phyloP scores from a whole-genome alignment of 2,888 invertebrate genomes.

The Nomada flava region DNA sequence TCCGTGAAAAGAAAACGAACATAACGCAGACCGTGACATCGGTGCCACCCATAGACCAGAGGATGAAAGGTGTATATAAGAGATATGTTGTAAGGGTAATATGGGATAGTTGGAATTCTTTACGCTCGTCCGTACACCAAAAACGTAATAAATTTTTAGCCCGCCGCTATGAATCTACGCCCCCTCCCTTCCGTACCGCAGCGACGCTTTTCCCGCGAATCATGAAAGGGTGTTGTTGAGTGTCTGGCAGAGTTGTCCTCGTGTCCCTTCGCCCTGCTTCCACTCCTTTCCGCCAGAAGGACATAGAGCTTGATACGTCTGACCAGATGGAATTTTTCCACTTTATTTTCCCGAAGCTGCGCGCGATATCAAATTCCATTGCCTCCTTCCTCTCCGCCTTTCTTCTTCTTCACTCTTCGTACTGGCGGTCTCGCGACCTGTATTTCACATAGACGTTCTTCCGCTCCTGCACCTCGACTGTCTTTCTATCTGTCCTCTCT shows the following conservation, averaged over 20 bases:
- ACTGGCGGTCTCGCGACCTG: constrained; percentile 35
- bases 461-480: constrained; percentile 17
- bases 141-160: constrained; percentile 50
- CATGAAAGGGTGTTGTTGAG: constrained; percentile 54
- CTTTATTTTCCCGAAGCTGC: constrained; percentile 75
- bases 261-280: constrained; percentile 33
- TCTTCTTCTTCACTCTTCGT: constrained; percentile 1
- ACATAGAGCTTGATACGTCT: constrained; percentile 62
- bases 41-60: background rate
- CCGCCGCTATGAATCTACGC: constrained; percentile 45
- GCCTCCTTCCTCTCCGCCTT: constrained; percentile 41
- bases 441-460: constrained; percentile 59
- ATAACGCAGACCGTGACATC: background rate
- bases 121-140: constrained; percentile 31
- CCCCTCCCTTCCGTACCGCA: background rate
- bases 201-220: constrained; percentile 52
- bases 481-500: constrained; percentile 16
- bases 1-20: too few relatives aligned
- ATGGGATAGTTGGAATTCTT: constrained; percentile 23
- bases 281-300: constrained; percentile 25
- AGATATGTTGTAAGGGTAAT: background rate
- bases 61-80: background rate
- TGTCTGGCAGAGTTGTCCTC: constrained; percentile 54
- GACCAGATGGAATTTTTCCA: constrained; percentile 78
- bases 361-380: constrained; percentile 78